Conservation (phyloP, 2,888 invertebrate species). For the Cryptocheilus praepositus region DNA sequence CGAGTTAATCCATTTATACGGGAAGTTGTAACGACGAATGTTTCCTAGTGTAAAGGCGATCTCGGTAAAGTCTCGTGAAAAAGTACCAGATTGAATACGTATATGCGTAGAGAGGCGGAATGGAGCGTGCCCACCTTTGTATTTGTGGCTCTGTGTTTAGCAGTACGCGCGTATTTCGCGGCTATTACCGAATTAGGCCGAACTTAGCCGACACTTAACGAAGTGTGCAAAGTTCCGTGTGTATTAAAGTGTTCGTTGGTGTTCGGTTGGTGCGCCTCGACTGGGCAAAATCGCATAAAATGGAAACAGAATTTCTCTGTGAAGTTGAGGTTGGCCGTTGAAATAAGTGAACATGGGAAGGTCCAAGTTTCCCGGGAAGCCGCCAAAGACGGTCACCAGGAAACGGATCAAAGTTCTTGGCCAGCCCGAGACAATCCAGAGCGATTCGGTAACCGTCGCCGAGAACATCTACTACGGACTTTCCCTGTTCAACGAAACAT, state of each 20-base stretch:
- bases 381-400: slow-evolving; percentile 90
- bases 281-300: slow-evolving; percentile 64
- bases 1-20: too few species aligned
- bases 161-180: slow-evolving; percentile 68
- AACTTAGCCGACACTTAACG: slow-evolving; percentile 53
- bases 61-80: not conserved
- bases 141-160: slow-evolving; percentile 56
- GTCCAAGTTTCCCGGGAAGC: slow-evolving; percentile 92
- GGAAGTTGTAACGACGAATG: too few species aligned
- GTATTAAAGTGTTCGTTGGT: slow-evolving; percentile 58
- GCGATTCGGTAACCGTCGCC: slow-evolving; percentile 76
- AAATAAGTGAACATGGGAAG: slow-evolving; percentile 84
- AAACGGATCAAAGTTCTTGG: slow-evolving; percentile 89
- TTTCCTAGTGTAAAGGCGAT: slow-evolving; percentile 1
- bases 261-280: slow-evolving; percentile 61
- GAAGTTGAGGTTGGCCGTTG: slow-evolving; percentile 76
- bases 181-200: slow-evolving; percentile 56
- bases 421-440: slow-evolving; percentile 76
- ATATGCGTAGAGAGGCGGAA: not conserved
- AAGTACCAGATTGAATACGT: not conserved
- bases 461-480: slow-evolving; percentile 75
- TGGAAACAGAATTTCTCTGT: slow-evolving; percentile 66
- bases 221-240: slow-evolving; percentile 51
- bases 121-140: slow-evolving; percentile 36
- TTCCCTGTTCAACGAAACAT: slow-evolving; percentile 72